These are phyloP conservation scores for Mallateleia sp. DNA, from an alignment of 2,888 invertebrate species.

Conservation along the genomic window DNA sequence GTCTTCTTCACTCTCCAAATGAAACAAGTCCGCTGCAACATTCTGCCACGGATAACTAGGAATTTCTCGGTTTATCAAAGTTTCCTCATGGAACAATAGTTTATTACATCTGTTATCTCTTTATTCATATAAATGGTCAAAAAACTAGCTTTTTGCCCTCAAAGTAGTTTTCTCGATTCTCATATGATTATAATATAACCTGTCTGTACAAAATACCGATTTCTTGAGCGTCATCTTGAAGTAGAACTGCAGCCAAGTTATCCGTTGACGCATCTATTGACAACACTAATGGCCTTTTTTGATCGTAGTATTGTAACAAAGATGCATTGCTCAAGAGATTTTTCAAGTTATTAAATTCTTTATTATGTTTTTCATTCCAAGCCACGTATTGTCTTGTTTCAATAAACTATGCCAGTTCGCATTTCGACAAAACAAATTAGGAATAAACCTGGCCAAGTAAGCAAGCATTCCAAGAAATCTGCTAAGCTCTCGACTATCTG, in stretches of 20 bases:
- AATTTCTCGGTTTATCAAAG: conserved; percentile 69
- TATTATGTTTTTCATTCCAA: conserved; percentile 81
- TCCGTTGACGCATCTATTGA: conserved; percentile 59
- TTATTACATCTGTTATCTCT: not conserved
- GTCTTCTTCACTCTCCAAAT: too few species aligned
- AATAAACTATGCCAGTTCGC: too few species aligned
- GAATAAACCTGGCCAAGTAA: conserved; percentile 83
- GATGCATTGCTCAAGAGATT: conserved; percentile 54
- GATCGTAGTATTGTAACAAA: conserved; percentile 59
- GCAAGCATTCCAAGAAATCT: conserved; percentile 79
- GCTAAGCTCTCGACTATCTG: conserved; percentile 52
- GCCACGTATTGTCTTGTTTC: conserved; percentile 64
- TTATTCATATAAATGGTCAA: conserved; percentile 72
- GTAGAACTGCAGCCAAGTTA: conserved; percentile 72
- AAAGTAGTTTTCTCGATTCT: too few species aligned
- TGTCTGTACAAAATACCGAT: too few species aligned
- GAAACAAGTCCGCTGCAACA: conserved; percentile 78
- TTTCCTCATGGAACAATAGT: conserved; percentile 71
- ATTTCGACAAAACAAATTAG: conserved; percentile 72
- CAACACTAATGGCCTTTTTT: conserved; percentile 18
- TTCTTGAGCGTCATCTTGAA: conserved; percentile 77
- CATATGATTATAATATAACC: conserved; percentile 61
- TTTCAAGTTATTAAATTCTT: conserved; percentile 78
- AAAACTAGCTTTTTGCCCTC: conserved; percentile 76
- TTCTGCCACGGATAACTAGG: conserved; percentile 78